Base-by-base conservation (phyloP, 2,797 vertebrate species). In the Benthosema pterotum region DNA sequence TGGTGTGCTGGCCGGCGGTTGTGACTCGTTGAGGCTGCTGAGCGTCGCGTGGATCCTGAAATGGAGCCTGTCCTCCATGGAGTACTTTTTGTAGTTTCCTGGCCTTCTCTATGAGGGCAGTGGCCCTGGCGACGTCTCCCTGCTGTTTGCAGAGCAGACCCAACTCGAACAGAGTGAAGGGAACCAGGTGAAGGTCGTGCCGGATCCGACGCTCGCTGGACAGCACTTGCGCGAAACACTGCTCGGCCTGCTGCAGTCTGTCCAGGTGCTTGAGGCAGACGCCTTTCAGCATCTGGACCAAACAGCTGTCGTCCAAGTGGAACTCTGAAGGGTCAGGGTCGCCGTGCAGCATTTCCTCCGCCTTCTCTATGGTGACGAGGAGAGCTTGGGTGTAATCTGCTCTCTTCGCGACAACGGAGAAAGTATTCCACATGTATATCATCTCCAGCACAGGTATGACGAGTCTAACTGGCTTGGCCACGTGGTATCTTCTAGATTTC, bases 391-490 rank as follows among this genome's bases (percentile, higher is more conserved):
- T 96, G 9, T 87, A 80, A 60, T 99, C 97, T 11, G 93, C 75
- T 72, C 94, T 89, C 82, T 92, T 97, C 52, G 94, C 93, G 51
- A 93, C 87, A 52, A 98, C 80, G 77, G 92, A 91, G 91, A 98
- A 98, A 52, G 96, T 95, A 67, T 97, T 99, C 97, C 97, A 98
- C 9, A 98, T 90, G 14, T 99, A 99, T 97, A 99, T 97, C 97
- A 99, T 98, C 91, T 98, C 97, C 95, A 99, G 88, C 0, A 90
- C 94, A 0, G 97, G 97, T 58, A 98, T 14, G 70, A 94, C 77
- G 62, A 98, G 91, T 18, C 91, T 95, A 57, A 95, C 79, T 0
- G 93, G 94, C 0, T 80, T 80, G 1, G 89, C 54, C 28, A 87
- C 55, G 1, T 92, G 89, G 81, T 98, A 98, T 59, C 97, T 94